Base-by-base conservation (phyloP, 2,888 invertebrate species). In the Metopia argyrocephala region DNA sequence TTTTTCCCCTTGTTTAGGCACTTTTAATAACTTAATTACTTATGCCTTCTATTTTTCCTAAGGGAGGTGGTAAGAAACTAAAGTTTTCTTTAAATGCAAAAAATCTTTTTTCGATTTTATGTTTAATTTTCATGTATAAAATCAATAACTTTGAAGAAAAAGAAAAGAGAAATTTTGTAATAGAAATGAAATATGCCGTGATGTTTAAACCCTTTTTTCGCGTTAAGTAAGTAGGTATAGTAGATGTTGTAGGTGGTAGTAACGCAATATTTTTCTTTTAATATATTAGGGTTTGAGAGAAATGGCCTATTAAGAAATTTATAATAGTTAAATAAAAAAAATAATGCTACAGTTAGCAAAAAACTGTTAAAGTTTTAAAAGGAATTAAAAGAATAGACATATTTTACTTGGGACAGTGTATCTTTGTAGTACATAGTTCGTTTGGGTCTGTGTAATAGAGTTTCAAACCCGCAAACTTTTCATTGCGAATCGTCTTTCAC, bases 21-120 rank as follows among this genome's bases (percentile, higher is more conserved):
- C 9, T 38, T 27, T 50, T 31, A 50, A 56, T 64, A 54, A 46
- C 68, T 74, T 78, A 62, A 74, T 74, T 66, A 57, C 23, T 20
- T 45, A 20, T 25, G 50, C 64, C 59, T 48, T 4, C 12, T 18
- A 2, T 23, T 20, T 38, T 31, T 15, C 0, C 0, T 18, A 1
- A 3, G 28, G 2, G 28, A 5, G 4, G 38, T 59, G 23, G 23
- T 2, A 12, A 7, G 5, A 28, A n/a, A 6, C 21, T 15, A 46
- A 6, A 48, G 25, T 12, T 48, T 56, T 25, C 48, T 52, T n/a
- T n/a, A n/a, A 28, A 54, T 52, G 18, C 27, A 54, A 20, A 20
- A 61, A 46, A 59, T 45, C n/a, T 12, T 6, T 45, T 74, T 74
- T 79, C 74, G 68, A 69, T 7, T 38, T 79, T 79, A 74, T 64